phyloP scores from a whole-genome alignment of 37 sponge, comb jelly and placozoan genomes.

The Haliclona indistincta region DNA sequence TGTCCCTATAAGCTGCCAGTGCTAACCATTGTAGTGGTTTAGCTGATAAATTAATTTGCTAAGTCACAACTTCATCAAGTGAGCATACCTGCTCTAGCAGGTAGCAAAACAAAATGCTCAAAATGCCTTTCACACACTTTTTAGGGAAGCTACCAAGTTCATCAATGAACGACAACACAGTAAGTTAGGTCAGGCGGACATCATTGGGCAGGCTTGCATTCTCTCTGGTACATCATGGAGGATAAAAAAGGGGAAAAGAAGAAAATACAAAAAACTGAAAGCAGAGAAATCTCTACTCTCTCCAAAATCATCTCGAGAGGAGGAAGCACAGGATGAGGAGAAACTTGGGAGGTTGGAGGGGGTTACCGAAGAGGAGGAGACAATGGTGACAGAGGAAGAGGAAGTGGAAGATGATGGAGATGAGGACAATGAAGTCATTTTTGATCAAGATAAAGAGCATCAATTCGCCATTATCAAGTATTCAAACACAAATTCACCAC shows the following conservation, averaged over 20 bases:
- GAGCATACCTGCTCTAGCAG: no score
- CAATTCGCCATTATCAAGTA: no score
- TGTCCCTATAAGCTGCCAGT: no score
- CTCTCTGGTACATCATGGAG: constrained; percentile 22
- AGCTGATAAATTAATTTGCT: no score
- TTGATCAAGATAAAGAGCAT: no score
- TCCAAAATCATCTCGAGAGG: constrained; percentile 2
- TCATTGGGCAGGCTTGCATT: neutral
- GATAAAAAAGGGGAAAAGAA: constrained; percentile 19
- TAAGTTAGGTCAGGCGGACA: neutral
- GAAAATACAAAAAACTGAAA: constrained; percentile 9
- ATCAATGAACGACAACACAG: no score
- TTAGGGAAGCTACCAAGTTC: neutral
- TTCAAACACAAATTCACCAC: neutral
- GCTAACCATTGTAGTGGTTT: no score
- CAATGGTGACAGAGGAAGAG: neutral
- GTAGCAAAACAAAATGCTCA: no score
- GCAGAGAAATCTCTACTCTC: constrained; percentile 26
- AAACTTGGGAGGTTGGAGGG: neutral
- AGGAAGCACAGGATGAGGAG: neutral
- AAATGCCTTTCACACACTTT: neutral
- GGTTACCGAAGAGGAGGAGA: constrained; percentile 5
- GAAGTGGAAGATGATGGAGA: neutral
- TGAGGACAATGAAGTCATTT: neutral
- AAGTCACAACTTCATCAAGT: no score